Evolutionary conservation across 2,888 invertebrate species (phyloP).

Genomic region (Drosophila testacea): DNA sequence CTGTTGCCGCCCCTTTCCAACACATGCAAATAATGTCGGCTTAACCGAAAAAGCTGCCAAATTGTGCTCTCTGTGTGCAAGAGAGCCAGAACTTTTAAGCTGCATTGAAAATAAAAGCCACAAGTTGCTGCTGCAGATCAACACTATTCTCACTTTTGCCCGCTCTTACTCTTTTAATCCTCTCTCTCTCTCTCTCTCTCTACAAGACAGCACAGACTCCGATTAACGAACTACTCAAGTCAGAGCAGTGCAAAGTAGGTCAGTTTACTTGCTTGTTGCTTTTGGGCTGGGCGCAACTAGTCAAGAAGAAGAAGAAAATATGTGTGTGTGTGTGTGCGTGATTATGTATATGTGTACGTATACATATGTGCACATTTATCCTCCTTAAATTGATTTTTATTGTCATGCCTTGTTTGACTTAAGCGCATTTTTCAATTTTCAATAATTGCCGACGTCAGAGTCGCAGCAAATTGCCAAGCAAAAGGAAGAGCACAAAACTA

Average conservation of each 20-base stretch:
- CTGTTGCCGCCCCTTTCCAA: slow-evolving; percentile 22
- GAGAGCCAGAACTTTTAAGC: slow-evolving; percentile 7
- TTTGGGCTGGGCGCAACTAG: slow-evolving; percentile 41
- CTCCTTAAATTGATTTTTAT: slow-evolving; percentile 52
- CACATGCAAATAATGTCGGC: slow-evolving; percentile 23
- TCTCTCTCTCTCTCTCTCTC: slow-evolving; percentile 23
- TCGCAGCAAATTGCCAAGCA: slow-evolving; percentile 14
- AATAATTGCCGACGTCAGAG: slow-evolving; percentile 31
- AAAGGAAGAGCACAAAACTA: neutral
- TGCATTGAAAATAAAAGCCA: slow-evolving; percentile 32
- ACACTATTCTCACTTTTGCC: slow-evolving; percentile 6
- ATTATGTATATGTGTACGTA: slow-evolving; percentile 1
- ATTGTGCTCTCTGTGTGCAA: neutral
- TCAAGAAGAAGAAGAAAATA: slow-evolving; percentile 15
- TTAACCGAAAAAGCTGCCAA: slow-evolving; percentile 11
- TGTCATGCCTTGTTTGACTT: slow-evolving; percentile 33
- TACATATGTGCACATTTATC: slow-evolving; percentile 10
- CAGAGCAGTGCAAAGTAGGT: slow-evolving; percentile 61
- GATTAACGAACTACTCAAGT: slow-evolving; percentile 39
- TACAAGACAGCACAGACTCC: slow-evolving; percentile 38
- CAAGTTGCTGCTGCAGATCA: slow-evolving; percentile 24
- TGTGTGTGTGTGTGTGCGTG: slow-evolving; percentile 3
- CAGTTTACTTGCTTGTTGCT: slow-evolving; percentile 59
- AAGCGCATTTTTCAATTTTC: slow-evolving; percentile 13
- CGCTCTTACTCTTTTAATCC: slow-evolving; percentile 2